Conservation (phyloP, 2,113 vertebrate species). For the Psittacula cyanocephala region DNA sequence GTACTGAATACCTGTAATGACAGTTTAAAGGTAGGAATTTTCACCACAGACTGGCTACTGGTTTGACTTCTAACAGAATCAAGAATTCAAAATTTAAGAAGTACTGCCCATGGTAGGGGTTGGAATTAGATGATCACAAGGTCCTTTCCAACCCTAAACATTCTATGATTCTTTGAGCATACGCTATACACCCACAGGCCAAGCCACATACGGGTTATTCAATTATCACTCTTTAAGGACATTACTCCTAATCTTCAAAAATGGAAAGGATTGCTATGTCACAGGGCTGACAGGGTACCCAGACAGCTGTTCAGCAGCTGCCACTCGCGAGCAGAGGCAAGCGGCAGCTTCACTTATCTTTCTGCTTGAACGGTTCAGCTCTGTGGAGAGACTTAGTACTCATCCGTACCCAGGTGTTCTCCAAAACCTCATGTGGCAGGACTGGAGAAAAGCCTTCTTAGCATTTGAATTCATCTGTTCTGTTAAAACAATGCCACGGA, state of each 20-base stretch:
- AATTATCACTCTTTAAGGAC: not conserved
- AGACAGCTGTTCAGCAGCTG: not conserved
- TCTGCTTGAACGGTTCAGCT: not conserved
- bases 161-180: not conserved
- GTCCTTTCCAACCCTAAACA: not conserved
- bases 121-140: not conserved
- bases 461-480: not conserved
- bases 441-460: not conserved
- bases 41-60: not conserved
- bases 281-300: not conserved
- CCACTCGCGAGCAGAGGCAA: not conserved
- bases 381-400: not conserved
- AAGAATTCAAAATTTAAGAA: not conserved
- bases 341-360: rapidly evolving
- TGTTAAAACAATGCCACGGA: not conserved
- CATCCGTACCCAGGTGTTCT: not conserved
- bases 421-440: not conserved
- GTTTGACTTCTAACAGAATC: not conserved
- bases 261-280: not conserved
- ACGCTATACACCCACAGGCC: not conserved
- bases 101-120: not conserved
- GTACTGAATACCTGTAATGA: not conserved
- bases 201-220: not conserved
- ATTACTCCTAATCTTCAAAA: not conserved
- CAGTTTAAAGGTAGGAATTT: not conserved